A percentile compares a stretch with the other conserved stretches of the same genome.
These are phyloP conservation scores for Oceanites oceanicus DNA, from an alignment of 2,113 vertebrate species.

Conservation along the genomic window DNA sequence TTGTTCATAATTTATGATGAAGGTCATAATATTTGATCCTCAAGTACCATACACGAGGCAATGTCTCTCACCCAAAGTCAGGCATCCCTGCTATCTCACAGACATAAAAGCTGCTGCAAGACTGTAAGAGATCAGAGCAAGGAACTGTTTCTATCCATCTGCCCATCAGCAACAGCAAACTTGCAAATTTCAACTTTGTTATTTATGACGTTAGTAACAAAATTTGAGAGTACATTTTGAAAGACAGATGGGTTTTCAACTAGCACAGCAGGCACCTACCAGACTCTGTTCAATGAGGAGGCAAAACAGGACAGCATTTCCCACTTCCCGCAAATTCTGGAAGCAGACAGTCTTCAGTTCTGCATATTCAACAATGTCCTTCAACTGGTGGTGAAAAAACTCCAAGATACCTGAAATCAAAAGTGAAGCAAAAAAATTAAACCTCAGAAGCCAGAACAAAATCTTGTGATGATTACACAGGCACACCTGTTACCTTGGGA, in stretches of 20 bases:
- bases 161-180: not conserved
- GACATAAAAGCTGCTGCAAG: not conserved
- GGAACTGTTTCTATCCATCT: not conserved
- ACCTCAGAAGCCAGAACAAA: not conserved
- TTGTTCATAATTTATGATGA: not conserved
- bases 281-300: conserved; percentile 89
- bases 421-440: not conserved
- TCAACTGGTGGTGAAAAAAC: conserved; percentile 90
- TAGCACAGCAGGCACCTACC: conserved; percentile 71
- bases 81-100: not conserved
- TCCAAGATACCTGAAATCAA: conserved; percentile 83
- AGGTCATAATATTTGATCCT: not conserved
- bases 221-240: not conserved
- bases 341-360: conserved; percentile 90
- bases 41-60: not conserved
- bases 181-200: not conserved
- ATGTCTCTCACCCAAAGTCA: not conserved
- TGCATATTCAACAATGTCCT: conserved; percentile 90
- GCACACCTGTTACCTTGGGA: not conserved
- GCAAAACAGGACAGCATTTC: conserved; percentile 88
- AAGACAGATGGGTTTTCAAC: not conserved
- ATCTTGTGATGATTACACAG: not conserved
- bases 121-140: not conserved
- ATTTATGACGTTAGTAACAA: not conserved
- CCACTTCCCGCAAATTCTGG: conserved; percentile 89